Evolutionary conservation across 2,797 vertebrate species (phyloP).

Genomic region (Sebastes matsubarae): DNA sequence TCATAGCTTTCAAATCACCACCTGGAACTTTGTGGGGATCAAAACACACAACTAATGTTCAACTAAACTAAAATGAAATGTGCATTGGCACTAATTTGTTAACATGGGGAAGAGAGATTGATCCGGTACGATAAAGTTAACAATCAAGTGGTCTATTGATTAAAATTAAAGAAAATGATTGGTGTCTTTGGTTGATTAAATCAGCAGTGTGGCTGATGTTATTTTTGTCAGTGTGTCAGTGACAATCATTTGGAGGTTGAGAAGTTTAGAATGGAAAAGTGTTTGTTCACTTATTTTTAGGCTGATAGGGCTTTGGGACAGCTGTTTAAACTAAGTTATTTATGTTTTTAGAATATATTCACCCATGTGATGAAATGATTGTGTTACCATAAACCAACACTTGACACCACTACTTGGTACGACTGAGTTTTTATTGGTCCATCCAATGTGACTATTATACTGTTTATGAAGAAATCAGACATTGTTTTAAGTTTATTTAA

Average conservation of each 20-base stretch:
- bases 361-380: background rate
- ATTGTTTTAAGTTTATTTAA: background rate
- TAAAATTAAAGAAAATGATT: background rate
- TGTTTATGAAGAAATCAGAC: background rate
- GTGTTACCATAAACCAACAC: background rate
- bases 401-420: background rate
- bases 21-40: background rate
- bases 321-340: background rate
- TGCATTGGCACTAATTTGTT: conserved; percentile 1
- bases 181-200: conserved; percentile 58
- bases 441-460: background rate
- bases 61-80: background rate
- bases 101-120: background rate
- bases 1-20: conserved; percentile 26
- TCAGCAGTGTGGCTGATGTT: conserved; percentile 7
- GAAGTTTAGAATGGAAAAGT: background rate
- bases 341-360: background rate
- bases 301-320: background rate
- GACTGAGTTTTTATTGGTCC: background rate
- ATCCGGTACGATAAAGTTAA: background rate
- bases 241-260: background rate
- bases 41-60: background rate
- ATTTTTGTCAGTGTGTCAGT: background rate
- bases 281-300: background rate
- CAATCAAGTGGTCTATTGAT: conserved; percentile 32